Evolutionary conservation across 2,888 invertebrate species (phyloP).

Genomic region (Digitonthophagus gazella): DNA sequence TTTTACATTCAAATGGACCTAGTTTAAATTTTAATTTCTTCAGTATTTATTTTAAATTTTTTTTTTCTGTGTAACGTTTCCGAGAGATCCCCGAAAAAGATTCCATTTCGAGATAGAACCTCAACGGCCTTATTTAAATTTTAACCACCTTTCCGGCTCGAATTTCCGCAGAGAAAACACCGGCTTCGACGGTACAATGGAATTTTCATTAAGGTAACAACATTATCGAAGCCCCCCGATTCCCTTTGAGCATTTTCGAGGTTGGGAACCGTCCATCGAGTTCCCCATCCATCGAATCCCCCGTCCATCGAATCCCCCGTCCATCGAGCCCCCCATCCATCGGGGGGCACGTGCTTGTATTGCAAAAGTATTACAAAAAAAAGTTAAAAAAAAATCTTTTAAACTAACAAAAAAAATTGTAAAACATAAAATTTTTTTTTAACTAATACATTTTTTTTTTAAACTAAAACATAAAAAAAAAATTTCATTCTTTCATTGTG

Average conservation of each 20-base stretch:
- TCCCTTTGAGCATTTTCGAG: constrained; percentile 11
- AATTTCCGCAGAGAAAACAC: constrained; percentile 1
- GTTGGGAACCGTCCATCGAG: no score
- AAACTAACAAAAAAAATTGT: no score
- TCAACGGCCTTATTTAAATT: constrained; percentile 11
- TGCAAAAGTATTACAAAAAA: no score
- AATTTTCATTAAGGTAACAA: constrained; percentile 14
- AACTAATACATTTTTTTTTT: neutral
- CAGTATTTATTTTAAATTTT: neutral
- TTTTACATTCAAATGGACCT: no score
- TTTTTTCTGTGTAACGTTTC: neutral
- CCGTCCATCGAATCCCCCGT: no score
- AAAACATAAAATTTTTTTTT: no score
- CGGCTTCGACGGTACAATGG: constrained; percentile 3
- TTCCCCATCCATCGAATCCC: neutral
- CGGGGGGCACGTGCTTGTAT: neutral
- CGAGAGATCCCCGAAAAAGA: neutral
- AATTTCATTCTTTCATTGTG: neutral
- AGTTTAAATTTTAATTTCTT: neutral
- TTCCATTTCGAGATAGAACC: neutral
- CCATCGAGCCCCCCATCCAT: neutral
- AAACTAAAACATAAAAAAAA: no score
- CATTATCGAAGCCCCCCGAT: constrained; percentile 11
- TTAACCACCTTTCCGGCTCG: constrained; percentile 11
- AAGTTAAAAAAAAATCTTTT: no score